Evolutionary conservation across 2,797 vertebrate species (phyloP), one percentile per base, ranked within the genome.

Genomic region (Borostomias antarcticus): DNA sequence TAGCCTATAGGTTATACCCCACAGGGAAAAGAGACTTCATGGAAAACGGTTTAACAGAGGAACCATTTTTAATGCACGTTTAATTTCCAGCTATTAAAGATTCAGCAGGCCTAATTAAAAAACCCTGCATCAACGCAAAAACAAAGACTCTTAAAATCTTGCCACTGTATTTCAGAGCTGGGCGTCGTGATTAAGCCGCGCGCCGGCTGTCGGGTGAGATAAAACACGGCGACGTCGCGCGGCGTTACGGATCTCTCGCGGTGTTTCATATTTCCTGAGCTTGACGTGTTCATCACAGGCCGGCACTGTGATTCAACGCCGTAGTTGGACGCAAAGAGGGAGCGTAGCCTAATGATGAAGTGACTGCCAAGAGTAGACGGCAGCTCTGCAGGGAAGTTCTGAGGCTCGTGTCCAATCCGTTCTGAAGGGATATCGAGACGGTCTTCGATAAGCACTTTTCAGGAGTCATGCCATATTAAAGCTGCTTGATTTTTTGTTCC

Each of bases 231-330:
- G 61, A 32, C 1, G 8, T 73, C 30, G 25, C 1, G 29, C 67
- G 28, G 26, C 57, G 30, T 73, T 68, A 76, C 23, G 59, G 64
- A 47, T 7, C 3, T 7, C 58, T 65, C 64, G 13, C 23, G 5
- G 68, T 5, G 25, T 33, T 52, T 74, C 57, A 8, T 76, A 72
- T 78, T 82, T 77, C 68, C 59, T 0, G 1, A 69, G 72, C 64
- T 73, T 70, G 68, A 75, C 58, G 17, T 78, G 78, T 75, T 82
- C 71, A 75, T 81, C 68, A 66, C 67, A 70, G 51, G 29, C 58
- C 48, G n/a, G 29, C 47, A 70, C 51, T 21, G 45, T 52, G 66
- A 76, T 53, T 80, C 62, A 72, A 65, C 69, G 53, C 62, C 11
- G n/a, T 28, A 65, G 73, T 68, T 26, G 35, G 59, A 51, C 68